Conservation (phyloP, 2,888 invertebrate genomes). For the Megaustenia siamemsis region DNA sequence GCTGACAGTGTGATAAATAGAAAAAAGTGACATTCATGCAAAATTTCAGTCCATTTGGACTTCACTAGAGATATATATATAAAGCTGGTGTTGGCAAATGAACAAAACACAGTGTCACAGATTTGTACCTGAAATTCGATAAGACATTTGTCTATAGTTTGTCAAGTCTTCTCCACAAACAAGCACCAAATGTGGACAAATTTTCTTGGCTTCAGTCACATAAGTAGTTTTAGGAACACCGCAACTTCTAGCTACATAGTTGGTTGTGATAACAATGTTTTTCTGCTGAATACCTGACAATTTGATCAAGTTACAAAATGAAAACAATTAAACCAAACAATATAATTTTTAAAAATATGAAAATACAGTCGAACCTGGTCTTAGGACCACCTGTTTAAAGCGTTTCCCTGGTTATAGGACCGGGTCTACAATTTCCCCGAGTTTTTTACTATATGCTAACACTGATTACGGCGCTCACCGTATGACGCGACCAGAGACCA, state of each 20-base stretch:
- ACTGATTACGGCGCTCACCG: too few species aligned
- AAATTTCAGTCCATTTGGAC: too few species aligned
- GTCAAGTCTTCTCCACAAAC: slow-evolving; percentile 91
- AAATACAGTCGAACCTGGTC: too few species aligned
- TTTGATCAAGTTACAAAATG: neutral
- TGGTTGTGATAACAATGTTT: slow-evolving; percentile 90
- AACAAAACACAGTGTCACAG: neutral
- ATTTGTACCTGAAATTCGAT: slow-evolving; percentile 84
- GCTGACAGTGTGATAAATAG: too few species aligned
- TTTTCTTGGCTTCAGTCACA: slow-evolving; percentile 86
- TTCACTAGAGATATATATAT: neutral
- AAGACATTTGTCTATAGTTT: slow-evolving; percentile 88
- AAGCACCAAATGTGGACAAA: slow-evolving; percentile 88
- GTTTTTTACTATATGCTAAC: too few species aligned
- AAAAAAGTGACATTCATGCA: too few species aligned
- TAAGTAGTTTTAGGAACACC: slow-evolving; percentile 90
- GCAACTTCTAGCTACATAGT: slow-evolving; percentile 88
- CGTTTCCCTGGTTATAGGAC: too few species aligned
- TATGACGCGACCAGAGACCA: too few species aligned
- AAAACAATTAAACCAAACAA: neutral
- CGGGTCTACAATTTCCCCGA: too few species aligned
- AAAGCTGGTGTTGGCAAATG: neutral
- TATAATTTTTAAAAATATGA: neutral
- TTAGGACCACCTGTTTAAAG: too few species aligned
- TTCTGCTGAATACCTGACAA: slow-evolving; percentile 88